phyloP scores from a whole-genome alignment of 2,797 vertebrate species.

The Notolepis coatsorum region DNA sequence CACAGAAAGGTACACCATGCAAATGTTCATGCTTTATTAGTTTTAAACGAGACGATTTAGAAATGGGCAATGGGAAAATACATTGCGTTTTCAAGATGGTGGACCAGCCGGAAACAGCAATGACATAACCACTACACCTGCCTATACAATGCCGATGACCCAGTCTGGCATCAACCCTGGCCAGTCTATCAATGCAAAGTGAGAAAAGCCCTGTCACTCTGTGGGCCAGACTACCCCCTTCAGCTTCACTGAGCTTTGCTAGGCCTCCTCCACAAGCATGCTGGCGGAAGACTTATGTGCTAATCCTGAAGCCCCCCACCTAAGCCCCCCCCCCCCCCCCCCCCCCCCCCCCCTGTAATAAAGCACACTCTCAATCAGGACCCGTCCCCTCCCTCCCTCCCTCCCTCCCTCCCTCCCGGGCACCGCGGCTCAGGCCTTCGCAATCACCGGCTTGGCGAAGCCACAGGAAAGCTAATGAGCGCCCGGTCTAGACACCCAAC shows the following conservation, averaged over 20 bases:
- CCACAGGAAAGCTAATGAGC: constrained; percentile 84
- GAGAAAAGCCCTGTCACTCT: constrained; percentile 74
- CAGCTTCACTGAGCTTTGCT: constrained; percentile 66
- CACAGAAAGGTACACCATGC: too few relatives aligned
- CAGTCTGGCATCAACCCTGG: too few relatives aligned
- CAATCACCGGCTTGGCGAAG: constrained; percentile 82
- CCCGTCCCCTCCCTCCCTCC: constrained; percentile 53
- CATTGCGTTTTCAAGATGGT: too few relatives aligned
- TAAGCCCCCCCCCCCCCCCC: constrained; percentile 64
- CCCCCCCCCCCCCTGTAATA: constrained; percentile 78
- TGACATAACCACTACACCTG: too few relatives aligned
- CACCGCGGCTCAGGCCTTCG: constrained; percentile 70
- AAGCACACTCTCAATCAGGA: constrained; percentile 84
- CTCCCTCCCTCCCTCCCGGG: constrained; percentile 70
- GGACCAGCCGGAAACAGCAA: too few relatives aligned
- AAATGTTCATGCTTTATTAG: too few relatives aligned
- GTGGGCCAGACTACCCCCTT: constrained; percentile 58
- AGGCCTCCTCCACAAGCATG: constrained; percentile 74
- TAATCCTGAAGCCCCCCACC: constrained; percentile 78
- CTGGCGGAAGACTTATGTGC: constrained; percentile 82
- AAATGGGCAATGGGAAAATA: too few relatives aligned
- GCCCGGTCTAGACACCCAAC: constrained; percentile 78
- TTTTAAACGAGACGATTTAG: too few relatives aligned
- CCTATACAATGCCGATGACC: too few relatives aligned
- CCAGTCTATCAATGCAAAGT: constrained; percentile 80